Percentiles rank a stretch among this genome's conserved stretches.
phyloP scores from a whole-genome alignment of 2,888 invertebrate genomes.

The Sceliomorpha sp. region DNA sequence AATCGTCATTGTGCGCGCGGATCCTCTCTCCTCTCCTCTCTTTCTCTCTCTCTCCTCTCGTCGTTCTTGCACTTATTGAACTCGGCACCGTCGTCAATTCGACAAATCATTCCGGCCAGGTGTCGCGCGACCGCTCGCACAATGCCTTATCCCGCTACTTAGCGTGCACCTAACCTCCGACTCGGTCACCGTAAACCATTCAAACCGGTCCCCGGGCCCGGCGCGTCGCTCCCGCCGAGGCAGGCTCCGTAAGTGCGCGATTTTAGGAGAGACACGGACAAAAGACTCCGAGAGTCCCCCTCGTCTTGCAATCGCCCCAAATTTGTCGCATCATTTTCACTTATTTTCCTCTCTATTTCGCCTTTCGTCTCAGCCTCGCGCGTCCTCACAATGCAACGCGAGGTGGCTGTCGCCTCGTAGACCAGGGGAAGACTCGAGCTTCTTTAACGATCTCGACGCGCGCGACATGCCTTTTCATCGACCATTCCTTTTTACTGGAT shows the following conservation, averaged over 20 bases:
- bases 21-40: too few species aligned
- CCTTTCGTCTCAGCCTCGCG: too few species aligned
- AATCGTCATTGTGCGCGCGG: constrained; percentile 46
- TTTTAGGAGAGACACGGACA: constrained; percentile 5
- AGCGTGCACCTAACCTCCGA: constrained; percentile 42
- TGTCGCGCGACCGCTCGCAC: constrained; percentile 40
- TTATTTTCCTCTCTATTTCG: background rate
- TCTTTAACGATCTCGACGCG: too few species aligned
- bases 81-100: constrained; percentile 46
- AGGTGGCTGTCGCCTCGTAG: too few species aligned
- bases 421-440: too few species aligned
- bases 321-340: background rate
- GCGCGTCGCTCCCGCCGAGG: background rate
- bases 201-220: constrained; percentile 35
- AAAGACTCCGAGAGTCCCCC: constrained; percentile 8
- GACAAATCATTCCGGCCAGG: constrained; percentile 64
- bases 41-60: too few species aligned
- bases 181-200: constrained; percentile 36
- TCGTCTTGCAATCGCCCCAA: background rate
- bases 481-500: too few species aligned
- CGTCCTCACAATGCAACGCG: too few species aligned
- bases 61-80: too few species aligned
- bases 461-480: too few species aligned
- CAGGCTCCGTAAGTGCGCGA: background rate
- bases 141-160: constrained; percentile 38